phyloP scores from a whole-genome alignment of 2,113 vertebrate genomes.

The Myotis davidii region DNA sequence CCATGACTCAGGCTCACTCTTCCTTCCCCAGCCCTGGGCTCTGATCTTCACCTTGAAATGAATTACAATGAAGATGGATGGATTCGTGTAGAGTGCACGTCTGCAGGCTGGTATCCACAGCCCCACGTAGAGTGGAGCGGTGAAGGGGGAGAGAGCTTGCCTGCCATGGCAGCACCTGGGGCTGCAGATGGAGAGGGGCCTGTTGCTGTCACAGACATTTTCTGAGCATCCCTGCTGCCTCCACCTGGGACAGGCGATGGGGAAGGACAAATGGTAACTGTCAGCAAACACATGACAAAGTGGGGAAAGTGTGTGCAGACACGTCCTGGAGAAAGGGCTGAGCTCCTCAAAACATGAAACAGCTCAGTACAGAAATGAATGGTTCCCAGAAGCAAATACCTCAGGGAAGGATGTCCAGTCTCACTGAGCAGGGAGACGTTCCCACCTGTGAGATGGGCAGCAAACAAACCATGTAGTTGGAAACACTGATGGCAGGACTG shows the following conservation, averaged over 20 bases:
- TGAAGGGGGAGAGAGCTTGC: background rate
- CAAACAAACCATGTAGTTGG: too few relatives aligned
- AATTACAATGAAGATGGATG: background rate
- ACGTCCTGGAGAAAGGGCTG: background rate
- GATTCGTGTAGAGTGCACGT: background rate
- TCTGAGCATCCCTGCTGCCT: too few relatives aligned
- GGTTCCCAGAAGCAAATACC: background rate
- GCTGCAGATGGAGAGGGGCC: fast-evolving
- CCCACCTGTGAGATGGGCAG: background rate
- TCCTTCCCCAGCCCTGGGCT: background rate
- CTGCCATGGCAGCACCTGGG: fast-evolving
- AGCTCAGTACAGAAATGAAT: background rate
- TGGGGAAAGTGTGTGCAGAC: background rate
- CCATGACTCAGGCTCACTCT: background rate
- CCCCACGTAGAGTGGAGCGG: background rate
- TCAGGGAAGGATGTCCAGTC: background rate
- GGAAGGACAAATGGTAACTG: background rate
- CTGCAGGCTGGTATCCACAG: background rate
- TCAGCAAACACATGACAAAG: background rate
- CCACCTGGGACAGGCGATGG: background rate
- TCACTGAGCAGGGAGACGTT: background rate
- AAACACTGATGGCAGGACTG: background rate
- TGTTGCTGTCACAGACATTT: background rate
- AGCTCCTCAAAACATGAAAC: background rate
- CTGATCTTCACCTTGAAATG: background rate